Base-by-base conservation (phyloP, 2,113 vertebrate genomes). In the Austrofundulus limnaeus region DNA sequence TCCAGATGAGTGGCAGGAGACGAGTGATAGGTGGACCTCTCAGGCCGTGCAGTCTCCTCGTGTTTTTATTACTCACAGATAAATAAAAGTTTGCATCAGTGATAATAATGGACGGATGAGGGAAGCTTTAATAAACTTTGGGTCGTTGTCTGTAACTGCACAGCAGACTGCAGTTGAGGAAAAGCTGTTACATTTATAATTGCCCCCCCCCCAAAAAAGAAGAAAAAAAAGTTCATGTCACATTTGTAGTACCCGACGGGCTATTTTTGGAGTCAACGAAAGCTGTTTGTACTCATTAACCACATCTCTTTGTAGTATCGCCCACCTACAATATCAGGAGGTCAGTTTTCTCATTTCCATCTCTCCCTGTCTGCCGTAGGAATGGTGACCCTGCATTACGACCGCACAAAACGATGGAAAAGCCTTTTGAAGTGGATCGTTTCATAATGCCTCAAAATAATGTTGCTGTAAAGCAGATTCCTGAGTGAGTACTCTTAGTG, bases 31-130 rank as follows among this genome's bases (percentile, higher is more conserved):
- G 38, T 43, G 39, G 46, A 59, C 61, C 20, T 12, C 57, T 55
- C 74, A 51, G 8, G 58, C 21, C 48, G n/a, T n/a, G n/a, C n/a
- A n/a, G n/a, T 77, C 37, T 42, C 10, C n/a, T 52, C 28, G 28
- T 87, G 83, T 87, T 86, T 71, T 85, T 78, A 50, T 65, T 75
- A 61, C 61, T 87, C 39, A 90, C 84, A 90, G 60, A 78, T 75
- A 82, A 69, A 75, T 73, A 83, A 85, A 78, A 74, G 70, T 72
- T 50, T 74, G 61, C 39, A 15, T 39, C 8, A 25, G 19, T 64
- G 55, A 52, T 56, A 51, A 67, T 51, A 39, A 49, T 59, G 41
- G 8, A 34, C 5, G 8, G 1, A 10, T 34, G 5, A 10, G 31
- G 31, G 31, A 34, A 9, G 31, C 31, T 34, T 8, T 34, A 10